Evolutionary conservation across 2,797 vertebrate genomes (phyloP), one percentile per base, ranked within the genome.

Genomic region (Cryptoprocta ferox): DNA sequence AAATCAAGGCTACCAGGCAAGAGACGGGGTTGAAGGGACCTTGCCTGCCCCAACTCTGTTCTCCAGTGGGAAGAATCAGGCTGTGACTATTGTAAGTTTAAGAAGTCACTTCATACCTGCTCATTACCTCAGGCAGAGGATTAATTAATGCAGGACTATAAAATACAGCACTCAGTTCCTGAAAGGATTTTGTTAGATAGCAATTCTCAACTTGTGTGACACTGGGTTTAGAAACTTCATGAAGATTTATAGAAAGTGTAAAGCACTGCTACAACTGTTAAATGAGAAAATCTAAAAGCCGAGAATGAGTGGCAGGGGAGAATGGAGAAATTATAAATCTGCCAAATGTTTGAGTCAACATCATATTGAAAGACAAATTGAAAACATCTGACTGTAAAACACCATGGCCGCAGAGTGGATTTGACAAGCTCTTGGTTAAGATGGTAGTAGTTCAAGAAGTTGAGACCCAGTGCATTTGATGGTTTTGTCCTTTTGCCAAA

Each of bases 251-350:
- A 37, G 78, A 78, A 80, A 82, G 84, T 6, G 19, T 83, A 86
- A 92, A 97, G 87, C 32, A n/a, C 48, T 14, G 79, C 65, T 84
- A 48, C 82, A 61, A 66, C 71, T 66, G n/a, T 81, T 92, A 97
- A 95, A 96, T 89, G 79, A 96, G 73, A 95, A 97, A 95, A 94
- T 85, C 71, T 89, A 95, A 93, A 94, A 78, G 80, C 85, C 45
- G 59, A 61, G 48, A 93, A 82, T 91, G 92, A 96, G 78, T 89
- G 96, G 63, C 81, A 80, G 88, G 68, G 90, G 88, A 91, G 32
- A 76, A 92, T 32, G 70, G 63, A 66, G 87, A 86, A 94, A 92
- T 71, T 15, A 86, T 68, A 88, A 89, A 92, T 86, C 94, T 85
- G 84, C 82, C 79, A 95, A 92, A 16, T 18, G 26, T 70, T 26